Evolutionary conservation across 2,113 vertebrate species (phyloP).

Genomic region (Phyllostomus discolor): DNA sequence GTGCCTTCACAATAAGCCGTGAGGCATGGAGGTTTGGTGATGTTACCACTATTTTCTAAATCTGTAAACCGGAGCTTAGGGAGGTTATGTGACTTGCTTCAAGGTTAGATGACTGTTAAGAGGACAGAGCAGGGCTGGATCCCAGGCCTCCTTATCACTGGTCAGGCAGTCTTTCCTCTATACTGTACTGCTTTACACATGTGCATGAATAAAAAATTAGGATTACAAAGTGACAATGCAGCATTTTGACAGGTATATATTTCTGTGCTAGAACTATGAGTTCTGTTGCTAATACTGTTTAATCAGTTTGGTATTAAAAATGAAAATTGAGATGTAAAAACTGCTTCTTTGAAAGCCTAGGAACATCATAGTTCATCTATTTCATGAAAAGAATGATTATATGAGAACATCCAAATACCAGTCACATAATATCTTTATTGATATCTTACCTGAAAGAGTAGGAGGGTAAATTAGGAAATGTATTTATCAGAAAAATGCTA

Average conservation of each 20-base stretch:
- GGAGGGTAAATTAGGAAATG: not conserved
- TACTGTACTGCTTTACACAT: not conserved
- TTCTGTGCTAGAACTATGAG: not conserved
- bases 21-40: not conserved
- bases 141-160: not conserved
- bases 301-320: not conserved
- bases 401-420: not conserved
- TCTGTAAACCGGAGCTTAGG: not conserved
- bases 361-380: not conserved
- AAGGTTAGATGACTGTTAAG: not conserved
- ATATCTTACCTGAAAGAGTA: not conserved
- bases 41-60: not conserved
- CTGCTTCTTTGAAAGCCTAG: not conserved
- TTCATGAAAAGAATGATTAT: not conserved
- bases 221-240: not conserved
- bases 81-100: not conserved
- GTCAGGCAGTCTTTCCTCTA: not conserved
- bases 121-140: not conserved
- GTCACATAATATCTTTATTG: not conserved
- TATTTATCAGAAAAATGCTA: constrained; percentile 17
- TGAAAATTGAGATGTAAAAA: not conserved
- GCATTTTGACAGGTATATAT: not conserved
- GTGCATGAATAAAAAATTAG: not conserved
- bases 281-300: not conserved
- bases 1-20: not conserved